Evolutionary conservation across 2,113 vertebrate genomes (phyloP).

Genomic region (Sylvia atricapilla): DNA sequence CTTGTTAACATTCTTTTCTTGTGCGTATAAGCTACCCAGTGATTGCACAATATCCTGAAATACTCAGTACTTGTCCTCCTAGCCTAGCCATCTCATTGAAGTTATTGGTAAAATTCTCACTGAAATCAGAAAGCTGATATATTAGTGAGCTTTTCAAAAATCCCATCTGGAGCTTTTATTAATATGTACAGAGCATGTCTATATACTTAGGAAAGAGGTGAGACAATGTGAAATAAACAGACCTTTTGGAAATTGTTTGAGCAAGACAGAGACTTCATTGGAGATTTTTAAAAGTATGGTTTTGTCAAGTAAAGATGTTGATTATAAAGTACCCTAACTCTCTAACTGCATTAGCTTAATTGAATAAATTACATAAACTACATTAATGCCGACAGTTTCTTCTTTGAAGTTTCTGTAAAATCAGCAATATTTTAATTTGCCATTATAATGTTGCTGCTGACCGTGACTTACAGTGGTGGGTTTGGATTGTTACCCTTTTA

Average conservation of each 20-base stretch:
- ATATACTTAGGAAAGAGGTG: not conserved
- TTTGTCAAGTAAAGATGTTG: not conserved
- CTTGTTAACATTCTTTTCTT: not conserved
- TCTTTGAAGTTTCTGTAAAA: slow-evolving; percentile 15
- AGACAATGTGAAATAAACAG: not conserved
- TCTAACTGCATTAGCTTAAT: not conserved
- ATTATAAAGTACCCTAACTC: not conserved
- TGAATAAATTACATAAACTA: not conserved
- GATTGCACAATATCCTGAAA: not conserved
- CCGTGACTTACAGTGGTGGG: not conserved
- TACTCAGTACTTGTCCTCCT: not conserved
- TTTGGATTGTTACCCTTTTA: not conserved
- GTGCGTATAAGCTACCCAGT: not conserved
- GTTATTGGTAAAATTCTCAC: not conserved
- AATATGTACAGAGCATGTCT: not conserved
- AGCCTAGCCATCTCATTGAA: not conserved
- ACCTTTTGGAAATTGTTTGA: not conserved
- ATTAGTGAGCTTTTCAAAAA: not conserved
- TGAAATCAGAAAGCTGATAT: not conserved
- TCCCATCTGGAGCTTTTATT: not conserved
- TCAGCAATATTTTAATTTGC: slow-evolving; percentile 16
- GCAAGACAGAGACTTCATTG: not conserved
- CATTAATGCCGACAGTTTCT: not conserved
- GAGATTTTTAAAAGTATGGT: not conserved
- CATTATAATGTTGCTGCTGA: not conserved